A percentile compares a stretch with the other conserved stretches of the same genome.
Conservation (phyloP, 2,888 invertebrate genomes). For the Lasioglossum morio region DNA sequence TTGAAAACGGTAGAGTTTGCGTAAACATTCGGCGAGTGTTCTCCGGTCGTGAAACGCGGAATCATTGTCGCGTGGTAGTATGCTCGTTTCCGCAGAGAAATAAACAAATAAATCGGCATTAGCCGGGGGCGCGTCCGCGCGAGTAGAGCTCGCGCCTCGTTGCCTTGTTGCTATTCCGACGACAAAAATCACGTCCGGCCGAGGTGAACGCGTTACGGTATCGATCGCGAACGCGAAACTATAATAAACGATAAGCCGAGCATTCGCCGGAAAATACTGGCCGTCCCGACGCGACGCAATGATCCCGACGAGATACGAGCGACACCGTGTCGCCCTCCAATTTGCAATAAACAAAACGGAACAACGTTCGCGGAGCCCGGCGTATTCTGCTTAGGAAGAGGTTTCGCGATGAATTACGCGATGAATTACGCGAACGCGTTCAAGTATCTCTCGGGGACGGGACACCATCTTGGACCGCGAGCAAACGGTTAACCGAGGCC, state of each 20-base stretch:
- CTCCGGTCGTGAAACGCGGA: neutral
- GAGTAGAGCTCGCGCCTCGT: neutral
- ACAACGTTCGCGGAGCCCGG: neutral
- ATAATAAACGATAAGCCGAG: constrained; percentile 12
- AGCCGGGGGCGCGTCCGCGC: no score
- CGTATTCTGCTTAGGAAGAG: neutral
- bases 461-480: neutral
- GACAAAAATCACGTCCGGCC: neutral
- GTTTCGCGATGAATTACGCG: neutral
- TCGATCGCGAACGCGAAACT: neutral
- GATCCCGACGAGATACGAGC: constrained; percentile 9
- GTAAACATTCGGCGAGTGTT: no score
- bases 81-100: neutral
- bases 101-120: constrained; percentile 1
- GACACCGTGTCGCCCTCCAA: neutral
- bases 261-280: neutral
- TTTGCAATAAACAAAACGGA: constrained; percentile 30
- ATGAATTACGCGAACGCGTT: neutral
- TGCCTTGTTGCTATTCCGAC: neutral
- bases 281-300: neutral
- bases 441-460: neutral
- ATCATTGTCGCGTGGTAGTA: neutral
- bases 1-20: no score
- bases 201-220: neutral
- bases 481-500: constrained; percentile 24